phyloP scores from a whole-genome alignment of 1,140 invertebrate genomes.

The Acromyrmex heyeri region DNA sequence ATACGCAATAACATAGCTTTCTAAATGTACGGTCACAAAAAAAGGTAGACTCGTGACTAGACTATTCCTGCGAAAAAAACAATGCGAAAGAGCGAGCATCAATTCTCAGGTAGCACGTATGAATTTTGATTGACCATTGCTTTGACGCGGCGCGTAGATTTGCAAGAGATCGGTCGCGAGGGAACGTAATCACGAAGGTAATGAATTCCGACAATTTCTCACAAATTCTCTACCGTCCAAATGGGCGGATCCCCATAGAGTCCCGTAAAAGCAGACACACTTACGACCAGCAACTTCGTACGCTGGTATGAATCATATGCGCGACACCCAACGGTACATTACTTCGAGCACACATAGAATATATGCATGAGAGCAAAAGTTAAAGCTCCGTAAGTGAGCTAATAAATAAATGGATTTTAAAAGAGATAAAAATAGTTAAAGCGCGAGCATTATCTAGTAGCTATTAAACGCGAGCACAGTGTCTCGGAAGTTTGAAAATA shows the following conservation, averaged over 20 bases:
- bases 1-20: conserved; percentile 37
- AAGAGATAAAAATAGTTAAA: conserved; percentile 25
- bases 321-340: conserved; percentile 65
- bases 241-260: conserved; percentile 47
- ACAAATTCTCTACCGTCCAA: conserved; percentile 51
- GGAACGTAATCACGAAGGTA: conserved; percentile 50
- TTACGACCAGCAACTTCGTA: conserved; percentile 48
- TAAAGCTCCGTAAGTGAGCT: conserved; percentile 49
- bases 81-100: not conserved
- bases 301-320: conserved; percentile 55
- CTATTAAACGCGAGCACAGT: conserved; percentile 1
- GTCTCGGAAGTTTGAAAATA: conserved; percentile 41
- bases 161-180: conserved; percentile 41
- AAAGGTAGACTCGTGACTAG: conserved; percentile 28
- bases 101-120: conserved; percentile 12
- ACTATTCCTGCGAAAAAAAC: conserved; percentile 30
- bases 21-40: conserved; percentile 41
- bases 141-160: not conserved
- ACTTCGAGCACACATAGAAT: conserved; percentile 37
- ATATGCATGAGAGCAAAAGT: conserved; percentile 61
- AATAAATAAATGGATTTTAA: conserved; percentile 65
- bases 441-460: not conserved
- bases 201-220: conserved; percentile 61
- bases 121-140: conserved; percentile 45
- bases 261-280: conserved; percentile 51